Percentiles rank a stretch among this genome's conserved stretches.
phyloP scores from a whole-genome alignment of 2,888 invertebrate species.

The Drosophila stalkeri region DNA sequence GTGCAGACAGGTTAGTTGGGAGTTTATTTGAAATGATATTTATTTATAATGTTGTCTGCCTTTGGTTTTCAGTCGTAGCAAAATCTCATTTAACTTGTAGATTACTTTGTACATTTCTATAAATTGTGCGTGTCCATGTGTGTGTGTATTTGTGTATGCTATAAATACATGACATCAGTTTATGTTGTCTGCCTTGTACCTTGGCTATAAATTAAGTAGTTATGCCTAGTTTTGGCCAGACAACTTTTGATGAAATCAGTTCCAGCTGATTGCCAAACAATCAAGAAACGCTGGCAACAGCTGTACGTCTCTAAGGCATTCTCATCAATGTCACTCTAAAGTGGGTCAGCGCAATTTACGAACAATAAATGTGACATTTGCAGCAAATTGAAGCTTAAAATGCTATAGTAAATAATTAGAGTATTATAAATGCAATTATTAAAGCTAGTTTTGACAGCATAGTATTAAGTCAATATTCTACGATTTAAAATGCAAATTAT shows the following conservation, averaged over 20 bases:
- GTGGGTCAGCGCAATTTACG: background rate
- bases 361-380: conserved; percentile 7
- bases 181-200: conserved; percentile 30
- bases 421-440: background rate
- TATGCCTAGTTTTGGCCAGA: conserved; percentile 26
- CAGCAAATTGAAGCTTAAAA: background rate
- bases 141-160: conserved; percentile 28
- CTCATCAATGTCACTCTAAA: background rate
- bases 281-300: conserved; percentile 25
- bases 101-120: conserved; percentile 59
- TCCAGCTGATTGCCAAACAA: conserved; percentile 35
- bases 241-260: conserved; percentile 58
- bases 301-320: background rate
- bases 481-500: too few species aligned
- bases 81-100: conserved; percentile 78
- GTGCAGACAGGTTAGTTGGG: conserved; percentile 78
- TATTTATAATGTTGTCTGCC: conserved; percentile 76
- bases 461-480: too few species aligned
- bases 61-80: conserved; percentile 36
- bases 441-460: background rate
- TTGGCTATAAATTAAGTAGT: conserved; percentile 30
- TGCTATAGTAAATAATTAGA: background rate
- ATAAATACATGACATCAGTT: conserved; percentile 40
- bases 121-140: conserved; percentile 7
- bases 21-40: conserved; percentile 78